Percentiles rank a stretch among this genome's conserved stretches.
Conservation (phyloP, 2,888 invertebrate species). For the Apotomis betuletana region DNA sequence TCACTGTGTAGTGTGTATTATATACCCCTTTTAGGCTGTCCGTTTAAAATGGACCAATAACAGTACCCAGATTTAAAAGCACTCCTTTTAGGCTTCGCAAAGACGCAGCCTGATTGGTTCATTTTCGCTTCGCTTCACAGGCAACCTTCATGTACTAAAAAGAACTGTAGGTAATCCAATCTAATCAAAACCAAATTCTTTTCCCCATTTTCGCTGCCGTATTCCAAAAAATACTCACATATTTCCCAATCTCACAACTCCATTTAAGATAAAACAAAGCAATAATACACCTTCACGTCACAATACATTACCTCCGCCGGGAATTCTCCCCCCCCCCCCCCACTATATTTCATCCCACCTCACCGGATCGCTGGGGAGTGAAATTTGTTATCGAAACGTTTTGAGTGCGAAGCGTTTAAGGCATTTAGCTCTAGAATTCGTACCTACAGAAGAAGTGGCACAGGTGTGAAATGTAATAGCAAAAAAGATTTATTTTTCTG, state of each 20-base stretch:
- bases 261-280: constrained; percentile 3
- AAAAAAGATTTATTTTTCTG: too few species aligned
- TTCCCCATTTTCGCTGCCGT: neutral
- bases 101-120: too few species aligned
- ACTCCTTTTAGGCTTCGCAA: too few species aligned
- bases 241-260: neutral
- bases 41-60: too few species aligned
- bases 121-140: too few species aligned
- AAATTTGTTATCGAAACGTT: constrained; percentile 12
- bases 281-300: constrained; percentile 1
- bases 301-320: neutral
- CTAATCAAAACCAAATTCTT: neutral
- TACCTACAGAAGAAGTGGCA: neutral
- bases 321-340: neutral
- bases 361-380: neutral
- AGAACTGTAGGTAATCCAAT: neutral
- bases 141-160: too few species aligned
- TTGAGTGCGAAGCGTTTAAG: constrained; percentile 5
- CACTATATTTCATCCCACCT: constrained; percentile 1
- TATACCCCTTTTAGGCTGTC: too few species aligned
- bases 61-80: too few species aligned
- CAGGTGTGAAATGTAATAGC: neutral
- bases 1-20: too few species aligned
- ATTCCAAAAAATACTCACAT: neutral
- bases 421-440: constrained; percentile 11